Conservation (phyloP, 2,888 invertebrate species). For the Nysson spinosus region DNA sequence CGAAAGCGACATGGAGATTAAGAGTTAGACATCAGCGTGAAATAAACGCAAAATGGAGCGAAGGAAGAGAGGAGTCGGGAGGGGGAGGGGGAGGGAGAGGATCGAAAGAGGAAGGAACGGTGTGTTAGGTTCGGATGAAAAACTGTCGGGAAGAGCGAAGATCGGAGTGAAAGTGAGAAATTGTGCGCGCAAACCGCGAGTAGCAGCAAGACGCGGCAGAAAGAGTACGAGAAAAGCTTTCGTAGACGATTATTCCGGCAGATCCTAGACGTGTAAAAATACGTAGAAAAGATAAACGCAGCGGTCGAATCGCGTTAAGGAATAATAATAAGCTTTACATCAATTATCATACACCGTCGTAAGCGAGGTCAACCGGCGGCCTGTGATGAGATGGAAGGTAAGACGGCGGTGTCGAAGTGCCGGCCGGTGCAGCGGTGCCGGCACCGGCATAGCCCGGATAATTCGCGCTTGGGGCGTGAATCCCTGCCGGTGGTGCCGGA, state of each 20-base stretch:
- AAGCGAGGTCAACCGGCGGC: conserved; percentile 74
- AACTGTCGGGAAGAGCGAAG: not conserved
- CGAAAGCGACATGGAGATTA: conserved; percentile 22
- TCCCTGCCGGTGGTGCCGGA: conserved; percentile 79
- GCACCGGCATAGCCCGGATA: conserved; percentile 79
- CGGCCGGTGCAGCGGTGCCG: conserved; percentile 62
- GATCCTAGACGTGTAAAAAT: conserved; percentile 70
- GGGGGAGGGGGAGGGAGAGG: not conserved
- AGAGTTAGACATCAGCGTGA: not conserved
- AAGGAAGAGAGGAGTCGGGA: not conserved
- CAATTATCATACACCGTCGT: conserved; percentile 77
- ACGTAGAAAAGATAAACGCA: conserved; percentile 70
- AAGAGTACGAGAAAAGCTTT: conserved; percentile 26
- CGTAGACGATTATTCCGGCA: conserved; percentile 38
- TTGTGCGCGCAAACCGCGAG: conserved; percentile 25
- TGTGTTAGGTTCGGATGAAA: too few relatives aligned
- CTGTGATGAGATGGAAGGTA: conserved; percentile 74
- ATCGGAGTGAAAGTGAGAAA: not conserved
- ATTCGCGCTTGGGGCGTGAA: conserved; percentile 85
- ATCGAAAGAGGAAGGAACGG: conserved; percentile 1
- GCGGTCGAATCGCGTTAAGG: conserved; percentile 50
- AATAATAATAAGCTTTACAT: conserved; percentile 57
- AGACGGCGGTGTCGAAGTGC: conserved; percentile 71
- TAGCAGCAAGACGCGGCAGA: conserved; percentile 39
- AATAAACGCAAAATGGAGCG: not conserved